These are phyloP conservation scores for Pinna nobilis DNA, from an alignment of 1,140 invertebrate genomes.

Conservation along the genomic window DNA sequence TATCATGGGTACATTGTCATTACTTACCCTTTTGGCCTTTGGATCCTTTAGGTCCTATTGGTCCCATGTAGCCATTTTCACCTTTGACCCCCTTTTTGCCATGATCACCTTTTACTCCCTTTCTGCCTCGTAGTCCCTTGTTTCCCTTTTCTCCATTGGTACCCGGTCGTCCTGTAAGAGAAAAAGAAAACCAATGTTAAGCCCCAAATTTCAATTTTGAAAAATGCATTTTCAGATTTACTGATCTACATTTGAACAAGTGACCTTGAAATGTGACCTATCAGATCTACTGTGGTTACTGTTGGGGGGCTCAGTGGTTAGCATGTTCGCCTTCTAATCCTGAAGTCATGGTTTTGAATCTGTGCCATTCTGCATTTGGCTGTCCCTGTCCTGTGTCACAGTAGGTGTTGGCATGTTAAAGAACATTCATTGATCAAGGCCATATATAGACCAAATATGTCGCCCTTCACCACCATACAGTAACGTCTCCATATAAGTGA, in stretches of 20 bases:
- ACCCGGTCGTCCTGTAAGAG: background rate
- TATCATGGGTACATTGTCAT: background rate
- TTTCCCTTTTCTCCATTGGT: conserved; percentile 24
- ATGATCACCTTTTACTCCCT: conserved; percentile 50
- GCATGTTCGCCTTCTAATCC: too few relatives aligned
- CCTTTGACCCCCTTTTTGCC: conserved; percentile 55
- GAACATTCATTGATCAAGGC: background rate
- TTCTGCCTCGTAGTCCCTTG: conserved; percentile 51
- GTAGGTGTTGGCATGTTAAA: too few relatives aligned
- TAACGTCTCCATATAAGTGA: too few relatives aligned
- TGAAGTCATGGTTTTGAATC: too few relatives aligned
- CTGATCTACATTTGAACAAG: background rate
- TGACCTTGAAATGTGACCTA: background rate
- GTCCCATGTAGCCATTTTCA: conserved; percentile 48
- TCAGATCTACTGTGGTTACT: background rate
- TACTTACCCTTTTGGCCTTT: conserved; percentile 56
- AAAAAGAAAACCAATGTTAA: background rate
- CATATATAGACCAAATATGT: too few relatives aligned
- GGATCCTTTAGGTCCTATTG: conserved; percentile 51
- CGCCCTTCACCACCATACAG: too few relatives aligned
- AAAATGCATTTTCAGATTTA: background rate
- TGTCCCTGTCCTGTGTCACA: too few relatives aligned
- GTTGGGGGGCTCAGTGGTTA: background rate
- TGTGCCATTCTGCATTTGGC: too few relatives aligned
- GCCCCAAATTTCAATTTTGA: background rate